These are phyloP conservation scores for Takifugu rubripes DNA, from an alignment of 2,797 vertebrate species.

Conservation along the genomic window DNA sequence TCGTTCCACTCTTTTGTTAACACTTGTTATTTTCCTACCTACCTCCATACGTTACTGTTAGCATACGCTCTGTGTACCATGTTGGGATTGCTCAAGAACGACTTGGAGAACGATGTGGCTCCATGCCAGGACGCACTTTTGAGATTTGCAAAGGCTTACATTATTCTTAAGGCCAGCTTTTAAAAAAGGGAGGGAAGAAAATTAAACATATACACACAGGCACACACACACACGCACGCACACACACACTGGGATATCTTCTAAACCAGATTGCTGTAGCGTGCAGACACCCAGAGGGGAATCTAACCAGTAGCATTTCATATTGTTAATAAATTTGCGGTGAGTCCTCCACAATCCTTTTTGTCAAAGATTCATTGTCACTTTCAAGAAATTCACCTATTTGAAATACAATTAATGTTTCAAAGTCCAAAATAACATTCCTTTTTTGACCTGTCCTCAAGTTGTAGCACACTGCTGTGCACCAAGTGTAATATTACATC, in stretches of 20 bases:
- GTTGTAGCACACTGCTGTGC: neutral
- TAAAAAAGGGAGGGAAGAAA: slow-evolving; percentile 1
- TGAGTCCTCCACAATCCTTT: slow-evolving; percentile 5
- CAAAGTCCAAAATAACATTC: slow-evolving; percentile 28
- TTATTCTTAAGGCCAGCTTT: slow-evolving; percentile 1
- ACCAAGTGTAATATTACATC: neutral
- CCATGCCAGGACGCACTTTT: slow-evolving; percentile 7
- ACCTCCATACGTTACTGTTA: no score
- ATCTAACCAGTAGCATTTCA: slow-evolving; percentile 23
- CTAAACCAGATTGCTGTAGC: slow-evolving; percentile 5
- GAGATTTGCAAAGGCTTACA: slow-evolving; percentile 16
- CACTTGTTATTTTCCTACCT: no score
- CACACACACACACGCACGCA: neutral
- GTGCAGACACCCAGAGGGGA: slow-evolving; percentile 17
- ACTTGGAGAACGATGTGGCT: no score
- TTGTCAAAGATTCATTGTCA: neutral
- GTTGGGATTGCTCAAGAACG: no score
- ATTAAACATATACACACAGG: slow-evolving; percentile 4
- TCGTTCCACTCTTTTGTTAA: no score
- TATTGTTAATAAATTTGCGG: slow-evolving; percentile 22
- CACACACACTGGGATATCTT: slow-evolving; percentile 7
- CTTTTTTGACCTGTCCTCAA: slow-evolving; percentile 5
- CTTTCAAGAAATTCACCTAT: slow-evolving; percentile 25
- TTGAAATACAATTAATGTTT: slow-evolving; percentile 43
- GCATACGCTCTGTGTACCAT: no score